Evolutionary conservation across 2,888 invertebrate species (phyloP).

Genomic region (Arge pagana): DNA sequence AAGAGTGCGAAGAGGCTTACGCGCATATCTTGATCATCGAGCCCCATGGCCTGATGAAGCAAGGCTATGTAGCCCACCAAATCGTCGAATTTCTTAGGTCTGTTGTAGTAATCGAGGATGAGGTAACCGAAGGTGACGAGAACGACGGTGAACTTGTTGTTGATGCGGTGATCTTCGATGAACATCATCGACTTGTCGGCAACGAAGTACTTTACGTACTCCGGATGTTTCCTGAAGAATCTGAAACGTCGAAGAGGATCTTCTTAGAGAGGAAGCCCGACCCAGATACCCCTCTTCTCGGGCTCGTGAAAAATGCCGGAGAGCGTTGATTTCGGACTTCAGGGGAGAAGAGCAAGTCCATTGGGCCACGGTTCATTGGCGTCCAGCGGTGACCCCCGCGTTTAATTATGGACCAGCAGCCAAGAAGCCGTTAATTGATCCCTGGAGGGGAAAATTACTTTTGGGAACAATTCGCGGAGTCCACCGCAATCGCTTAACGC

Average conservation of each 20-base stretch:
- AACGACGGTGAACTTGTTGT: conserved; percentile 37
- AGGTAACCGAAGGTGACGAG: conserved; percentile 42
- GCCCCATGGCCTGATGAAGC: conserved; percentile 46
- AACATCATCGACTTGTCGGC: conserved; percentile 30
- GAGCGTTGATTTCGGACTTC: too few species aligned
- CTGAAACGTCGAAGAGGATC: too few species aligned
- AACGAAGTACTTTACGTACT: conserved; percentile 42
- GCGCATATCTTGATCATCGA: conserved; percentile 19
- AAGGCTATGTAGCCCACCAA: conserved; percentile 42
- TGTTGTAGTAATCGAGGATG: conserved; percentile 39
- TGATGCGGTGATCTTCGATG: conserved; percentile 33
- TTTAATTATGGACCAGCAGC: conserved; percentile 1
- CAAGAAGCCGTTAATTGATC: conserved; percentile 13
- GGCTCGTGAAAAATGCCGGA: too few species aligned
- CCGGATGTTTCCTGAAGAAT: conserved; percentile 37
- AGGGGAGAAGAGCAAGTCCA: too few species aligned
- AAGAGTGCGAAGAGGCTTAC: neutral
- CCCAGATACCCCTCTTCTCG: too few species aligned
- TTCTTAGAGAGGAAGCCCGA: too few species aligned
- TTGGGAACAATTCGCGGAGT: conserved; percentile 9
- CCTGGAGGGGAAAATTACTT: conserved; percentile 1
- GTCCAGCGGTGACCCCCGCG: too few species aligned
- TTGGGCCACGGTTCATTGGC: too few species aligned
- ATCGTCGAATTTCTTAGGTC: conserved; percentile 36
- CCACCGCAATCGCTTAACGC: conserved; percentile 4